Conservation (phyloP, 2,797 vertebrate species). For the Paedocypris micromegethes region DNA sequence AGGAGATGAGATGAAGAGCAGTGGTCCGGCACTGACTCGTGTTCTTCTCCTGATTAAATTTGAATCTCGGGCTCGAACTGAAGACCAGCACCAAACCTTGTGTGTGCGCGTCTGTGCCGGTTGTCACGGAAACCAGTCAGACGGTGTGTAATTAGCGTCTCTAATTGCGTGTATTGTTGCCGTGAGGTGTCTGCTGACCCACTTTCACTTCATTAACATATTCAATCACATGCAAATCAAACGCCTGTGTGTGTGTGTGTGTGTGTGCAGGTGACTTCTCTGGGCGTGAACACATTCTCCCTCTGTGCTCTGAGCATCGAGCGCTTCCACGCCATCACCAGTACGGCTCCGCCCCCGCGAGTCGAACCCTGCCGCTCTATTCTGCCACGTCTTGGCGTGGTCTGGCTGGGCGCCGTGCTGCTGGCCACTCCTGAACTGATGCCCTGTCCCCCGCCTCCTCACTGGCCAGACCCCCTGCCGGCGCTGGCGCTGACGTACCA, state of each 20-base stretch:
- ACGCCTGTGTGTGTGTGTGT: background rate
- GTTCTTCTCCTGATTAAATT: background rate
- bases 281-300: constrained; percentile 92
- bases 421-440: constrained; percentile 84
- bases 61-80: background rate
- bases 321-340: constrained; percentile 84
- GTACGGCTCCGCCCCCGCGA: constrained; percentile 65
- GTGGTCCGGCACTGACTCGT: too few species aligned
- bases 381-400: constrained; percentile 85
- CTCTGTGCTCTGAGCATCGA: constrained; percentile 93
- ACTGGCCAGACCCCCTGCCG: constrained; percentile 74
- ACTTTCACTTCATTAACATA: constrained; percentile 10
- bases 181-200: constrained; percentile 34
- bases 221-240: constrained; percentile 5
- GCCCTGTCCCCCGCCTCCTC: constrained; percentile 68
- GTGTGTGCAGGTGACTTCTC: constrained; percentile 78
- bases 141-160: constrained; percentile 56
- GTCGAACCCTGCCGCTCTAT: constrained; percentile 87
- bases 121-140: constrained; percentile 63
- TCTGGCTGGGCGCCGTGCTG: constrained; percentile 89
- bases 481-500: constrained; percentile 90
- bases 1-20: too few species aligned
- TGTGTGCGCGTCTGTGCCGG: background rate
- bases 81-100: too few species aligned
- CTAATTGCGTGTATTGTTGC: constrained; percentile 55